Base-by-base conservation (phyloP, 2,113 vertebrate genomes). In the Carassius auratus region DNA sequence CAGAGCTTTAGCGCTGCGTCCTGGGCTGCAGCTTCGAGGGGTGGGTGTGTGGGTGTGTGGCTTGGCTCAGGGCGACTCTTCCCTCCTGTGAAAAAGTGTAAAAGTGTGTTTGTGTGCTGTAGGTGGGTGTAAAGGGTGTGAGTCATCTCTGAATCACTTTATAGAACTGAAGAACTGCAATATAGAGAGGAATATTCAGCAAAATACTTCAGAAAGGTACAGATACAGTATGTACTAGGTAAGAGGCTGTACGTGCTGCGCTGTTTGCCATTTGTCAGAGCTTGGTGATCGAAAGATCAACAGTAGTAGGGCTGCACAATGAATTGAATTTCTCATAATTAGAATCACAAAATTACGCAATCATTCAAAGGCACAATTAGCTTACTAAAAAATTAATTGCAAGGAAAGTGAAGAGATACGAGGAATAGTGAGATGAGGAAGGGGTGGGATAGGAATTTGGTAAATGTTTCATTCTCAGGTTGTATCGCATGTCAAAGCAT, bases 131-230 rank as follows among this genome's bases (percentile, higher is more conserved):
- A 68, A 87, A 87, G 85, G 83, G 82, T 83, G 82, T 89, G 89
- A 90, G 86, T 90, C 87, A 89, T 84, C 45, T 76, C 77, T 90
- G 88, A 90, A 76, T 90, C 88, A 90, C 66, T 71, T 85, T 84
- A 86, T 81, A 79, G 83, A 86, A 69, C 81, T 59, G 62, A 87
- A 76, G 68, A 76, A 81, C 85, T 23, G n/a, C 76, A 79, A 50
- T 79, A 81, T 74, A 61, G 68, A 86, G 84, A 74, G 76, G 74
- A 33, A n/a, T 26, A 30, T 73, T 48, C 79, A 50, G 69, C 81
- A 82, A 80, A 83, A 73, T 36, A 57, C 68, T 73, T 19, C 73
- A 45, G 8, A 45, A 10, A 45, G 42, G 8, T 45, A 45, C 8
- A 2, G 61, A 45, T 50, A 71, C 38, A 13, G 79, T 68, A 45